Evolutionary conservation across 1,140 invertebrate genomes (phyloP).

Genomic region (Hyphantria cunea): DNA sequence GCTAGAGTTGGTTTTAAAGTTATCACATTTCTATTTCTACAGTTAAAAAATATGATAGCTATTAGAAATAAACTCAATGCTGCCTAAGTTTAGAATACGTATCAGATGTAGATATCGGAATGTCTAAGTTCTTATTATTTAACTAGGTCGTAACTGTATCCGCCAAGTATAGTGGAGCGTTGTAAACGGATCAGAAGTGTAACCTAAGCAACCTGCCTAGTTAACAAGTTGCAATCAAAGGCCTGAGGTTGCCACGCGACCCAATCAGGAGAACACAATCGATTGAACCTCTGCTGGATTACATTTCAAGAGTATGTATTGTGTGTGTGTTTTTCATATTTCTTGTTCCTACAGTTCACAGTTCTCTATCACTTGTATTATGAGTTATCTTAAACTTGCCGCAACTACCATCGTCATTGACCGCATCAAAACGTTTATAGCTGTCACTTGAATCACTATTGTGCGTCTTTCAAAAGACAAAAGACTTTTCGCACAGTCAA

Average conservation of each 20-base stretch:
- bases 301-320: not conserved
- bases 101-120: slow-evolving; percentile 5
- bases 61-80: no score
- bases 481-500: no score
- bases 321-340: no score
- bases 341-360: no score
- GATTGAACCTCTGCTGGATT: slow-evolving; percentile 22
- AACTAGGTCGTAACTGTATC: slow-evolving; percentile 31
- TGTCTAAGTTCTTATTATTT: slow-evolving; percentile 28
- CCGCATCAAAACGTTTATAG: no score
- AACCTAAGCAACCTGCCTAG: slow-evolving; percentile 30
- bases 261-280: slow-evolving; percentile 22
- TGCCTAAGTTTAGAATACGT: slow-evolving; percentile 3
- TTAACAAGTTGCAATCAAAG: slow-evolving; percentile 30
- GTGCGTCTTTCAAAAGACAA: no score
- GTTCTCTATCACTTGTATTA: no score
- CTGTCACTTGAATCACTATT: no score
- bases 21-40: no score
- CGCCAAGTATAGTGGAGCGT: slow-evolving; percentile 20
- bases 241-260: slow-evolving; percentile 26
- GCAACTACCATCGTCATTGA: no score
- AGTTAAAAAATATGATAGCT: no score
- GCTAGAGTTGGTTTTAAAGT: no score
- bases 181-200: slow-evolving; percentile 28
- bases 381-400: not conserved